These are phyloP conservation scores for Celastrina argiolus DNA, from an alignment of 2,888 invertebrate genomes.

Conservation along the genomic window DNA sequence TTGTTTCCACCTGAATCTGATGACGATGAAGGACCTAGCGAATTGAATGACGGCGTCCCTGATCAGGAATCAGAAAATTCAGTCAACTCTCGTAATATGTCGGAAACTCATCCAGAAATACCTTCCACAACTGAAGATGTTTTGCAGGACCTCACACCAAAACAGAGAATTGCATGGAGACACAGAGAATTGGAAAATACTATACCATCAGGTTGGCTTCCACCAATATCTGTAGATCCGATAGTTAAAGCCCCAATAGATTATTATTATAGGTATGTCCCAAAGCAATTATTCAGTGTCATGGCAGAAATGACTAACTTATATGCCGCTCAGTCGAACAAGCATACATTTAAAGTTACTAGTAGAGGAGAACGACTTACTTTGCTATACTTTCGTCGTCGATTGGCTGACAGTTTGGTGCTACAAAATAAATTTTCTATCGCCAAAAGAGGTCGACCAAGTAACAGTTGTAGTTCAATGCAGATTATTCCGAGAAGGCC, in stretches of 20 bases:
- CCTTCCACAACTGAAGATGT: constrained; percentile 28
- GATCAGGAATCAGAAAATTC: constrained; percentile 27
- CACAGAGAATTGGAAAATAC: constrained; percentile 33
- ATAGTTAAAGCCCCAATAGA: constrained; percentile 34
- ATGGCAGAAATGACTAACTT: constrained; percentile 38
- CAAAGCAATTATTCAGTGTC: constrained; percentile 33
- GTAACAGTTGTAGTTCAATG: constrained; percentile 33
- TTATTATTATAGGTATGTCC: constrained; percentile 35
- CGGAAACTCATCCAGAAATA: constrained; percentile 29
- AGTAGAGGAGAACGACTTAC: constrained; percentile 33
- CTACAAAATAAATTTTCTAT: constrained; percentile 34
- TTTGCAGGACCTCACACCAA: constrained; percentile 33
- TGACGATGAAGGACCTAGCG: constrained; percentile 33
- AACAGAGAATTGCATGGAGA: constrained; percentile 35
- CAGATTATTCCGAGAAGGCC: constrained; percentile 36
- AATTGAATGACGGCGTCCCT: constrained; percentile 27
- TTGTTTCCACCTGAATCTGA: constrained; percentile 30
- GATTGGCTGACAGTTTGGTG: constrained; percentile 36
- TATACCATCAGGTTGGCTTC: constrained; percentile 34
- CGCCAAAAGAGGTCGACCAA: constrained; percentile 37
- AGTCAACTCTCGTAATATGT: constrained; percentile 28
- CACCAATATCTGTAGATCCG: constrained; percentile 35
- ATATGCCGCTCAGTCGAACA: constrained; percentile 32
- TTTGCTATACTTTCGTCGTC: constrained; percentile 36
- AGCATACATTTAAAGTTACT: constrained; percentile 33